Evolutionary conservation across 2,113 vertebrate genomes (phyloP).

Genomic region (Bothrops jararaca): DNA sequence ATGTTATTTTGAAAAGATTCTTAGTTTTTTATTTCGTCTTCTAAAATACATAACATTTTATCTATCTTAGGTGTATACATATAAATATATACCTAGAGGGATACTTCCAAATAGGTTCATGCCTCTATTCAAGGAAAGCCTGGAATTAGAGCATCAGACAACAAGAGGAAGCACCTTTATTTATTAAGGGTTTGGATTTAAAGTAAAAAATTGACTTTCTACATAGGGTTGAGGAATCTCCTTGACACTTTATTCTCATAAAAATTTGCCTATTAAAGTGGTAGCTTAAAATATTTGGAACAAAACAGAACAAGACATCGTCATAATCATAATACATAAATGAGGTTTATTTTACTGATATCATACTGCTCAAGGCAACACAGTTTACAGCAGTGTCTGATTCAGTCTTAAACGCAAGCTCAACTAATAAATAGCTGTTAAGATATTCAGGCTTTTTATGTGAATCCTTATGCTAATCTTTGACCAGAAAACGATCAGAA

Average conservation of each 20-base stretch:
- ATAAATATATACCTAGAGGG: not conserved
- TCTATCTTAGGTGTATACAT: not conserved
- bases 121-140: not conserved
- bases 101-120: not conserved
- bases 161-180: not conserved
- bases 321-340: slow-evolving; percentile 6
- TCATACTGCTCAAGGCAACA: not conserved
- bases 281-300: slow-evolving; percentile 20
- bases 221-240: not conserved
- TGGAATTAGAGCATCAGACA: not conserved
- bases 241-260: not conserved
- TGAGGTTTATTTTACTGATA: not conserved
- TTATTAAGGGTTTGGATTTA: slow-evolving; percentile 3
- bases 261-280: not conserved
- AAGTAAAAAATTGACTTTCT: not conserved
- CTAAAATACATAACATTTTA: not conserved
- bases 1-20: not conserved
- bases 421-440: not conserved
- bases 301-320: not conserved
- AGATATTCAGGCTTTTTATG: not conserved
- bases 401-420: not conserved
- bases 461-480: not conserved
- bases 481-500: not conserved
- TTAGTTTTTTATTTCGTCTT: not conserved
- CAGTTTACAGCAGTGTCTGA: not conserved